A percentile compares a stretch with the other conserved stretches of the same genome.
Evolutionary conservation across 2,888 invertebrate genomes (phyloP).

Genomic region (Hirtodrosophila alboralis): DNA sequence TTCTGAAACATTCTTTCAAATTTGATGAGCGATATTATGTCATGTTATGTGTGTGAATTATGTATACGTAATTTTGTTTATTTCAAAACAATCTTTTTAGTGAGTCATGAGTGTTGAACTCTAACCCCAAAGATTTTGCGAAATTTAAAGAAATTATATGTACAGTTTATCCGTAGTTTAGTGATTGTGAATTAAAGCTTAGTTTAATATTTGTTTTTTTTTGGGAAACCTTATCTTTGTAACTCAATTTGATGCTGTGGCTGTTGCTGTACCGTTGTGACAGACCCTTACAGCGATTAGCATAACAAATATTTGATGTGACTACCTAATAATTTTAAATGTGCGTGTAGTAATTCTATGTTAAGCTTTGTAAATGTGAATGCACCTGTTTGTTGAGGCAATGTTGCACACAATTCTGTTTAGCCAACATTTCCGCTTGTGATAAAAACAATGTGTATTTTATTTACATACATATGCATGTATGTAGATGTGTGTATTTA

Average conservation of each 20-base stretch:
- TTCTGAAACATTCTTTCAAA: conserved; percentile 27
- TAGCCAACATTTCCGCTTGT: conserved; percentile 61
- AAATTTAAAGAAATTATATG: conserved; percentile 9
- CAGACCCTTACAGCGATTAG: conserved; percentile 33
- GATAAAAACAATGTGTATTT: conserved; percentile 59
- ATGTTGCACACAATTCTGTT: conserved; percentile 25
- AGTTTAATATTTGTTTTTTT: conserved; percentile 9
- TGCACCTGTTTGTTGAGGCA: conserved; percentile 55
- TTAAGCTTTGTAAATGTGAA: conserved; percentile 32
- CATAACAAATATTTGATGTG: conserved; percentile 43
- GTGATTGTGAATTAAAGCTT: conserved; percentile 5
- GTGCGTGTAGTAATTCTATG: conserved; percentile 12
- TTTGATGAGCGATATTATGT: conserved; percentile 19
- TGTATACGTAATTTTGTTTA: conserved; percentile 8
- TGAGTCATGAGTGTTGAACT: conserved; percentile 31
- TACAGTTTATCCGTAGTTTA: conserved; percentile 7
- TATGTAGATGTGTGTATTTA: conserved; percentile 3
- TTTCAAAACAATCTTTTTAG: conserved; percentile 10
- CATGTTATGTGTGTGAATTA: conserved; percentile 19
- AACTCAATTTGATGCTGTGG: conserved; percentile 10
- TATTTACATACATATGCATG: conserved; percentile 25
- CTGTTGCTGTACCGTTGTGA: conserved; percentile 17
- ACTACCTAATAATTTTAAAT: conserved; percentile 21
- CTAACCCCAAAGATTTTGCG: conserved; percentile 23
- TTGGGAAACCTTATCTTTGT: conserved; percentile 4